These are phyloP conservation scores for Turdus rufiventris DNA, from an alignment of 2,113 vertebrate genomes.

Conservation along the genomic window DNA sequence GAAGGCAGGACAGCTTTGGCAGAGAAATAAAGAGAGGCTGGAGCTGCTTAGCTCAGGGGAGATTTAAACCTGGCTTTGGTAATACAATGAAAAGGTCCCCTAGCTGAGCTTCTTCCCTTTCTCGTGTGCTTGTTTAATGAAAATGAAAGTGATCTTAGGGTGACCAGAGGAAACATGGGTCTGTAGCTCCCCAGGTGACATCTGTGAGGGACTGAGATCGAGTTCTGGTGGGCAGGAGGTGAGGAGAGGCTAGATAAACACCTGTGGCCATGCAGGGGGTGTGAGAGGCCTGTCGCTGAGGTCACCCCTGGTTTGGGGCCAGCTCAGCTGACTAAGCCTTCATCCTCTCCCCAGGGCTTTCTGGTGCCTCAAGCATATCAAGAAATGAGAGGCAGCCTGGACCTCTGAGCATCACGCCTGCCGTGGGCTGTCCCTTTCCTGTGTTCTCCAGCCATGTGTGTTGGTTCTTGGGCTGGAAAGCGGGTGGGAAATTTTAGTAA, in stretches of 20 bases:
- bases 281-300: neutral
- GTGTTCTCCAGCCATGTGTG: fast-evolving
- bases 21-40: neutral
- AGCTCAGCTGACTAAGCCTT: neutral
- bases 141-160: constrained; percentile 1
- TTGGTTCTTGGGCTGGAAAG: neutral
- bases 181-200: neutral
- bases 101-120: neutral
- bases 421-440: fast-evolving
- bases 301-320: neutral
- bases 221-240: neutral
- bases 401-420: fast-evolving
- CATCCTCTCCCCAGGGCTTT: neutral
- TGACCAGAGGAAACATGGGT: neutral
- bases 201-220: fast-evolving
- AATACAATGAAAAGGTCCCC: neutral
- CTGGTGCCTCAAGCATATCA: fast-evolving
- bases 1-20: neutral
- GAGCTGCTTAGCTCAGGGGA: neutral
- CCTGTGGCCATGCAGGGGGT: fast-evolving
- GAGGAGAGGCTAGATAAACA: neutral
- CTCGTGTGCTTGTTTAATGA: neutral
- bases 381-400: neutral
- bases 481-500: neutral
- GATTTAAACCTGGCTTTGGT: neutral